Evolutionary conservation across 2,888 invertebrate species (phyloP).

Genomic region (Linnaemya tessellans): DNA sequence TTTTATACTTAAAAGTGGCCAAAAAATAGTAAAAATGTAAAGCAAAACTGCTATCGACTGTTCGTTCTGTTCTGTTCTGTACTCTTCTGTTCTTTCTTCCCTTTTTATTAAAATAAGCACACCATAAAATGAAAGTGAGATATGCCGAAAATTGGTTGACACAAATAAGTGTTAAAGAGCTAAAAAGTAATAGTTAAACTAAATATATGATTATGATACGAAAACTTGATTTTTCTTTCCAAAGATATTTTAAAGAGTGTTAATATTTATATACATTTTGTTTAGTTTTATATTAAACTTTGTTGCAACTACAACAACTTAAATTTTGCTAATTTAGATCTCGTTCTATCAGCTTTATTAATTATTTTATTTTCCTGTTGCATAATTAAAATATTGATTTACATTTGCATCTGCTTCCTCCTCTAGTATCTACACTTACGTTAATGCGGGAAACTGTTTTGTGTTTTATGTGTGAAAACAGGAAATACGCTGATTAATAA

Average conservation of each 20-base stretch:
- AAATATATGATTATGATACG: background rate
- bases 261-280: too few species aligned
- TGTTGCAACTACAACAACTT: background rate
- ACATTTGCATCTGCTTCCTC: background rate
- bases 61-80: background rate
- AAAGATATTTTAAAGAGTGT: too few species aligned
- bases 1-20: conserved; percentile 63
- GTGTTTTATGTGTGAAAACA: conserved; percentile 49
- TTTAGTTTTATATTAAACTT: too few species aligned
- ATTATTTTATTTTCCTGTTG: conserved; percentile 22
- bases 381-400: conserved; percentile 41
- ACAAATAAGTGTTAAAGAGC: conserved; percentile 10
- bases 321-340: background rate
- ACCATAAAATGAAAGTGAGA: conserved; percentile 37
- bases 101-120: background rate
- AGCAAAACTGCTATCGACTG: background rate
- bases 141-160: conserved; percentile 2
- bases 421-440: background rate
- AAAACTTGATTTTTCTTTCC: background rate
- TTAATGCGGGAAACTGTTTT: conserved; percentile 28
- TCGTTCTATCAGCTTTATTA: background rate
- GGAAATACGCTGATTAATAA: conserved; percentile 56
- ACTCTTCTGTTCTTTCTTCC: background rate
- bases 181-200: conserved; percentile 12
- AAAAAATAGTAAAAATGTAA: conserved; percentile 1